A percentile compares a stretch with the other conserved stretches of the same genome.
Evolutionary conservation across 2,797 vertebrate genomes (phyloP).

Genomic region (Gorsachius magnificus): DNA sequence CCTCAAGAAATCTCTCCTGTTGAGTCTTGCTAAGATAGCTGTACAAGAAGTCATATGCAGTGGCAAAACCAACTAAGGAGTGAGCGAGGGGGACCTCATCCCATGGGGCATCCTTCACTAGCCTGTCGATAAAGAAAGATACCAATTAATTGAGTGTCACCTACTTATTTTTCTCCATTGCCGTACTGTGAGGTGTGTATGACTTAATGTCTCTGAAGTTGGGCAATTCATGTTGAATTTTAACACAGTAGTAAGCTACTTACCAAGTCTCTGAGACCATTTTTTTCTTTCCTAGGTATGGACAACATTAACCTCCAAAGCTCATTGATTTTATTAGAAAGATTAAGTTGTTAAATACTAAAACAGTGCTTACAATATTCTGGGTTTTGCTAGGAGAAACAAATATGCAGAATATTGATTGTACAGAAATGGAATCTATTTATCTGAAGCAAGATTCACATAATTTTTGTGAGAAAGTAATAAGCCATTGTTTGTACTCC

Average conservation of each 20-base stretch:
- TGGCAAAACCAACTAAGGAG: constrained; percentile 95
- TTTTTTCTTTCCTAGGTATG: not conserved
- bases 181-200: not conserved
- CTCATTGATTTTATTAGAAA: not conserved
- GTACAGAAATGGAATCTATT: not conserved
- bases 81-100: constrained; percentile 97
- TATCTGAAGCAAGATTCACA: not conserved
- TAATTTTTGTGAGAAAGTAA: not conserved
- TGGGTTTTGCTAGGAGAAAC: not conserved
- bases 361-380: not conserved
- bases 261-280: not conserved
- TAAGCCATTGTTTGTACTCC: not conserved
- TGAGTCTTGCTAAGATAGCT: constrained; percentile 90
- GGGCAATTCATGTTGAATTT: not conserved
- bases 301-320: not conserved
- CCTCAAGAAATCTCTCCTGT: constrained; percentile 93
- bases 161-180: not conserved
- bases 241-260: not conserved
- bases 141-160: not conserved
- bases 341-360: not conserved
- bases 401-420: not conserved
- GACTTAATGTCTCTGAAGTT: not conserved
- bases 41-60: constrained; percentile 95
- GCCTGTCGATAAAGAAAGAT: constrained; percentile 78
- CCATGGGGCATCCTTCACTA: constrained; percentile 96